Evolutionary conservation across 2,888 invertebrate species (phyloP), one percentile per base, ranked within the genome.

Genomic region (Anticlea derivata): DNA sequence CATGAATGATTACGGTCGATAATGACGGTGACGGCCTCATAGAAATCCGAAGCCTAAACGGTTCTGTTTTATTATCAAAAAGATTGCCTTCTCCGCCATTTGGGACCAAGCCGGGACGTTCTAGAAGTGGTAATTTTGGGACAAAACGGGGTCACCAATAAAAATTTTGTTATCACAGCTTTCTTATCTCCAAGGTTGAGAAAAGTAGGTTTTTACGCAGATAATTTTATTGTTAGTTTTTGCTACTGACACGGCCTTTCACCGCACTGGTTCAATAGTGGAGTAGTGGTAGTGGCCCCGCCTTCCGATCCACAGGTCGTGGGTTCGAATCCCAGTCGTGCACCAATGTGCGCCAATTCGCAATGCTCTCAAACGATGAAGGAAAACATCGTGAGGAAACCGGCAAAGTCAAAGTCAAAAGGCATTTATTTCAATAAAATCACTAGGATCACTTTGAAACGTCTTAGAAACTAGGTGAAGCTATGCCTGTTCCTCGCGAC

Each of bases 101-200:
- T 22, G 39, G 44, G 22, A 30, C 35, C 10, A 11, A 38, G 33
- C 35, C 26, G 35, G 35, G 22, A 13, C 22, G 35, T 31, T 13
- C 5, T 46, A 35, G 51, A 41, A 51, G 46, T 40, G 47, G 33
- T 43, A 43, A 52, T 43, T 39, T 26, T 31, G 29, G 10, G 10
- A n/a, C 27, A 11, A 39, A 44, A 44, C 27, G 38, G 34, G 52
- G 43, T 27, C 20, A 39, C 8, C 48, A 45, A 49, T 49, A 53
- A 53, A 50, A 53, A 26, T 40, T 39, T 44, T 49, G 53, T 44
- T 45, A 48, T 49, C 53, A 37, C 27, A 22, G 44, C 44, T 10
- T 38, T 40, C 11, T 46, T 50, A 38, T 45, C 39, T 37, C n/a
- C 31, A 26, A 31, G 31, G 17, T 20, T 17, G 13, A 27, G 12